A percentile compares a stretch with the other conserved stretches of the same genome.
phyloP scores from a whole-genome alignment of 2,888 invertebrate genomes.

The Phalera bucephala region DNA sequence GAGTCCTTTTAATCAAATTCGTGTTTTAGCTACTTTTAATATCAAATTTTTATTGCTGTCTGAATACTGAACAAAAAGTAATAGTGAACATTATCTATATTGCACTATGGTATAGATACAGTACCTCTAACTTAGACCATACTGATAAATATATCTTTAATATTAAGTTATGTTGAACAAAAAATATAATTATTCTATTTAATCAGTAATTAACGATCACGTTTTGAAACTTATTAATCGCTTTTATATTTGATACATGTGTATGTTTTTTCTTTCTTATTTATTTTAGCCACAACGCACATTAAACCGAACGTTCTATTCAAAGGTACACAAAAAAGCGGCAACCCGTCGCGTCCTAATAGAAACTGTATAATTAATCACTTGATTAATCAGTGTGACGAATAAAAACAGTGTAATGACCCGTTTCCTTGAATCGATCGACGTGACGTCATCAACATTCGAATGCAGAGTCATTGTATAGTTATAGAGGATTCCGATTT shows the following conservation, averaged over 20 bases:
- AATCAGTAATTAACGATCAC: not conserved
- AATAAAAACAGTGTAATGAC: constrained; percentile 82
- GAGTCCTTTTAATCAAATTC: too few relatives aligned
- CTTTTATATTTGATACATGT: not conserved
- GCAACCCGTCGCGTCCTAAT: constrained; percentile 61
- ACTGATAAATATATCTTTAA: too few relatives aligned
- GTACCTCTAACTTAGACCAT: too few relatives aligned
- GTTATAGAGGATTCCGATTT: constrained; percentile 45
- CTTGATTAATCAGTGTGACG: constrained; percentile 81
- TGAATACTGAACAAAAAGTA: too few relatives aligned
- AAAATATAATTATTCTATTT: too few relatives aligned
- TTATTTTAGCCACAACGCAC: constrained; percentile 31
- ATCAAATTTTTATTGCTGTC: not conserved
- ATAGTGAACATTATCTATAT: too few relatives aligned
- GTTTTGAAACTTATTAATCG: not conserved
- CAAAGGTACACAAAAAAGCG: constrained; percentile 53
- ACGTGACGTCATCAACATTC: constrained; percentile 74
- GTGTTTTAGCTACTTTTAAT: not conserved
- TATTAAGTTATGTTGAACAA: not conserved
- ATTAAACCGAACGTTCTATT: constrained; percentile 38
- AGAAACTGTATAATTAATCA: constrained; percentile 80
- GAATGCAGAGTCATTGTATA: constrained; percentile 71
- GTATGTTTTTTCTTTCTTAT: constrained; percentile 19
- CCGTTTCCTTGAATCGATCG: constrained; percentile 79
- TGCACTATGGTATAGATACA: too few relatives aligned